Conservation (phyloP, 2,797 vertebrate species). For the Tenualosa thibaudeaui region DNA sequence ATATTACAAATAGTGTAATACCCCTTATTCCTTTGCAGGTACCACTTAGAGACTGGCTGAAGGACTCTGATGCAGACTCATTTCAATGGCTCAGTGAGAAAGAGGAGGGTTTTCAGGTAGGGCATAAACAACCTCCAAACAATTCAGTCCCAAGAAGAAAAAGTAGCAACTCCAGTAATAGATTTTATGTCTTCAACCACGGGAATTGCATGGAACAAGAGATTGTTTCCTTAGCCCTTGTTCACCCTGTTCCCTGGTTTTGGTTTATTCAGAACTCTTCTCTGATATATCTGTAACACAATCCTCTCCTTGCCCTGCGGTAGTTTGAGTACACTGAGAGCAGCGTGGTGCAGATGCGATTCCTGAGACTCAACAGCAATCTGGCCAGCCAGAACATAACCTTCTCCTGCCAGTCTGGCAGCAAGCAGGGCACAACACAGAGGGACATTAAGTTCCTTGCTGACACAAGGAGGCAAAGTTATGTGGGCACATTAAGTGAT, state of each 20-base stretch:
- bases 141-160: not conserved
- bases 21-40: constrained; percentile 61
- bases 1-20: not conserved
- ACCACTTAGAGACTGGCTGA: constrained; percentile 79
- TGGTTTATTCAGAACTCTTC: not conserved
- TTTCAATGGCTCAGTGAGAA: constrained; percentile 80
- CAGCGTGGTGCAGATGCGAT: constrained; percentile 80
- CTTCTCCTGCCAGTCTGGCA: constrained; percentile 69
- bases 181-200: not conserved
- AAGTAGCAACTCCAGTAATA: not conserved
- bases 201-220: not conserved
- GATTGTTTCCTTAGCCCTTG: not conserved
- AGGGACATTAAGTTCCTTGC: constrained; percentile 78
- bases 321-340: constrained; percentile 77
- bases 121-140: not conserved
- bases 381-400: constrained; percentile 72
- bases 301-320: constrained; percentile 34
- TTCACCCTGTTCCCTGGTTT: not conserved
- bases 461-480: constrained; percentile 75
- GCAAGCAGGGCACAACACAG: constrained; percentile 40
- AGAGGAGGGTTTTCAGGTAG: constrained; percentile 73
- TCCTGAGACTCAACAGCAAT: constrained; percentile 79
- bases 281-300: not conserved
- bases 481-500: constrained; percentile 67
- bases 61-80: constrained; percentile 60